phyloP scores from a whole-genome alignment of 2,888 invertebrate genomes.

The Parnassius apollo region DNA sequence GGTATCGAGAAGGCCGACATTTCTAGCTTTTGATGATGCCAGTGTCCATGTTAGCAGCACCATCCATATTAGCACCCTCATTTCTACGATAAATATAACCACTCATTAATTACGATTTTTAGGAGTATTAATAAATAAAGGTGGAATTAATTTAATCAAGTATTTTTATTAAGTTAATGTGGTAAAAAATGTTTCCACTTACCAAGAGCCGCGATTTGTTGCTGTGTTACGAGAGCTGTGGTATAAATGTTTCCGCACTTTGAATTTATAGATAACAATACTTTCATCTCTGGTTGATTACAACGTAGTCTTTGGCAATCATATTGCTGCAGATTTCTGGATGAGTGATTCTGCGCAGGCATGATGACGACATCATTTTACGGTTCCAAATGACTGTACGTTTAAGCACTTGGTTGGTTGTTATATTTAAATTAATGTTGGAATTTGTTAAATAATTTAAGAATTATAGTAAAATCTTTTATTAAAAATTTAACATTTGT shows the following conservation, averaged over 20 bases:
- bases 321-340: conserved; percentile 74
- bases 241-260: conserved; percentile 62
- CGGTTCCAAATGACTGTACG: conserved; percentile 66
- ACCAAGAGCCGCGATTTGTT: conserved; percentile 50
- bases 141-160: neutral
- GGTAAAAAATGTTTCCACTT: conserved; percentile 31
- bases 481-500: conserved; percentile 31
- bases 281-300: conserved; percentile 73
- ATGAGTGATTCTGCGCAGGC: conserved; percentile 62
- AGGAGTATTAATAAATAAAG: neutral
- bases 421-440: conserved; percentile 1
- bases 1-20: conserved; percentile 51
- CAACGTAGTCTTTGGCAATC: conserved; percentile 74
- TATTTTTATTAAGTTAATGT: neutral
- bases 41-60: conserved; percentile 54
- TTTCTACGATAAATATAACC: conserved; percentile 38
- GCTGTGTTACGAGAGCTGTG: conserved; percentile 58
- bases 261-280: conserved; percentile 75
- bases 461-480: conserved; percentile 6
- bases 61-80: conserved; percentile 59
- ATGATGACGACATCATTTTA: conserved; percentile 66
- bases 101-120: conserved; percentile 2
- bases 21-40: conserved; percentile 52
- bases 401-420: conserved; percentile 35
- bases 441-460: conserved; percentile 3